Evolutionary conservation across 1,140 invertebrate species (phyloP), one percentile per base, ranked within the genome.

Genomic region (Neoseiulus cucumeris): DNA sequence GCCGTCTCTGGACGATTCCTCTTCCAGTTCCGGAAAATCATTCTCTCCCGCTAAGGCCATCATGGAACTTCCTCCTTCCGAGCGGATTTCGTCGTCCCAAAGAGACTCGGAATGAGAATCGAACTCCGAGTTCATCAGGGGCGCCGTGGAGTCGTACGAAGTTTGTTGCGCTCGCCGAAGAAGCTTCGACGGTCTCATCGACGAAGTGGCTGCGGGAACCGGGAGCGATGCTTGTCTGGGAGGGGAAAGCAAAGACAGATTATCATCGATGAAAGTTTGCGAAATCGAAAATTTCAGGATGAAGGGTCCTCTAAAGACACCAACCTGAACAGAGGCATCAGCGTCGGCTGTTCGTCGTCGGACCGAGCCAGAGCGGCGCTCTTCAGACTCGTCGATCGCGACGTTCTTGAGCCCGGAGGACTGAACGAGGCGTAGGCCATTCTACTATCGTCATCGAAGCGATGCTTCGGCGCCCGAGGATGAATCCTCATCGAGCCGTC

Each of bases 361-460:
- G 25, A 33, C 22, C 25, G 33, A 25, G 51, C 25, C 14, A 25
- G 4, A 5, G 17, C 17, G 25, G 51, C 14, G 22, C 51, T 59
- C 33, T 59, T 59, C 51, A 59, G 22, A 25, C 51, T 59, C 14
- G 51, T 20, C 2, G 51, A 59, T 25, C 51, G 17, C 22, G 51
- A 59, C 51, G 51, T 18, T 9, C 51, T 59, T 17, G 51, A 59
- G 14, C 25, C 51, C 17, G 51, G 51, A 18, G 51, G 51, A 25
- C 51, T 59, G 33, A 59, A 59, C 51, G 51, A 59, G 17, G 51
- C 51, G 33, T 18, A 59, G 25, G 51, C 51, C 51, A 59, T 59
- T 33, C 25, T 59, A 14, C 22, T 33, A 9, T 39, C 33, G 33
- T 39, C 33, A 17, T 33, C 51, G 22, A 59, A 59, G 14, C 51